These are phyloP conservation scores for Rutpela maculata DNA, from an alignment of 2,888 invertebrate genomes.

Conservation along the genomic window DNA sequence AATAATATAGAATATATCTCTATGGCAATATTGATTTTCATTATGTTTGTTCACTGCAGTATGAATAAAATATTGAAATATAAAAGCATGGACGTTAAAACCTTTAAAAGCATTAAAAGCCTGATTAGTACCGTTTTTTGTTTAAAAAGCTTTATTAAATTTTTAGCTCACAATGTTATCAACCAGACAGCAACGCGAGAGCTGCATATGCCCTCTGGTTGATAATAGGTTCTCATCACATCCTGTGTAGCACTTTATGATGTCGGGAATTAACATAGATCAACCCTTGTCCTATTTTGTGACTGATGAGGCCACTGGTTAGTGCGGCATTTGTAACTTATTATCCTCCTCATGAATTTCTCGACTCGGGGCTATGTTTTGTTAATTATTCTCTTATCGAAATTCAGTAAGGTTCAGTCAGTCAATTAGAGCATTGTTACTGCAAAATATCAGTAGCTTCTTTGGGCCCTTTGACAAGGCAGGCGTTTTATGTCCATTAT, in stretches of 20 bases:
- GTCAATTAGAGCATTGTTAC: constrained; percentile 12
- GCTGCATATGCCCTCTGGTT: neutral
- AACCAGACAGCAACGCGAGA: neutral
- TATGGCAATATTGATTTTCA: neutral
- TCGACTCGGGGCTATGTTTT: constrained; percentile 11
- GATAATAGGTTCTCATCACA: constrained; percentile 10
- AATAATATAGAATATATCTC: neutral
- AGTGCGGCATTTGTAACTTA: constrained; percentile 19
- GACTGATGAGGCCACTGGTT: constrained; percentile 31
- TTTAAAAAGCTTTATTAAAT: neutral
- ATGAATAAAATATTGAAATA: neutral
- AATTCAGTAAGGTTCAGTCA: neutral
- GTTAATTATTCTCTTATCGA: constrained; percentile 32
- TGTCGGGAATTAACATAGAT: constrained; percentile 26
- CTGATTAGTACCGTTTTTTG: neutral
- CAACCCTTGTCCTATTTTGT: constrained; percentile 30
- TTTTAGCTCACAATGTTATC: neutral
- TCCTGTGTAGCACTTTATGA: constrained; percentile 14
- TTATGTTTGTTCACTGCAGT: neutral
- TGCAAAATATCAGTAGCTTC: neutral
- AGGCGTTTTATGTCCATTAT: neutral
- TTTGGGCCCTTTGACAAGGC: neutral
- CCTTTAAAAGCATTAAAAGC: neutral
- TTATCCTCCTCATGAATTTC: constrained; percentile 31
- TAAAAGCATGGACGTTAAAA: neutral